These are phyloP conservation scores for Rattus norvegicus DNA, from an alignment of 2,113 vertebrate species.

Conservation along the genomic window DNA sequence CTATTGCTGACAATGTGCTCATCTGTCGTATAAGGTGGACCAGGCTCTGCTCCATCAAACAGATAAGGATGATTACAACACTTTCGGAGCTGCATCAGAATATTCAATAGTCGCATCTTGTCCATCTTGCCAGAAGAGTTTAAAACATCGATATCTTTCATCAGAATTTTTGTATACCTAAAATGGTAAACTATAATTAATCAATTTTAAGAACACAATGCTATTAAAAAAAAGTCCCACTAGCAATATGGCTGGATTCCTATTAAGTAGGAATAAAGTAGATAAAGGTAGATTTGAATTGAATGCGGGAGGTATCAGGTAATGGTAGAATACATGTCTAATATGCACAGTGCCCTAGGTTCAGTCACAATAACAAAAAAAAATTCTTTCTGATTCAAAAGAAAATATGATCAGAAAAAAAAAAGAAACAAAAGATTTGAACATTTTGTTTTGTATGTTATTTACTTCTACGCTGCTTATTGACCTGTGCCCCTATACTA, in stretches of 20 bases:
- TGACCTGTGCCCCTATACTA: slow-evolving; percentile 31
- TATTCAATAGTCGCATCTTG: slow-evolving; percentile 94
- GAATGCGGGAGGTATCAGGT: not conserved
- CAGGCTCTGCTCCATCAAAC: slow-evolving; percentile 94
- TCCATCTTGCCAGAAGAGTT: slow-evolving; percentile 95
- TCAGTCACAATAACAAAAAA: not conserved
- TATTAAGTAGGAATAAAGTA: slow-evolving; percentile 19
- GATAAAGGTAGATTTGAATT: slow-evolving; percentile 9
- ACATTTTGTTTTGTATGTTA: slow-evolving; percentile 12
- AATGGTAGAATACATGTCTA: not conserved
- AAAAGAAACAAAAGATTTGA: slow-evolving; percentile 35
- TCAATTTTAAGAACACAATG: slow-evolving; percentile 31
- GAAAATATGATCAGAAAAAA: slow-evolving; percentile 43
- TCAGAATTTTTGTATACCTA: slow-evolving; percentile 95
- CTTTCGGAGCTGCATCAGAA: slow-evolving; percentile 94
- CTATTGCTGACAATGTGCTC: slow-evolving; percentile 93
- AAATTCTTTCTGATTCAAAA: not conserved
- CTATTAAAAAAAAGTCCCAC: slow-evolving; percentile 9
- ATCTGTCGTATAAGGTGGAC: slow-evolving; percentile 94
- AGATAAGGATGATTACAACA: slow-evolving; percentile 95
- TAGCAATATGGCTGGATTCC: slow-evolving; percentile 21
- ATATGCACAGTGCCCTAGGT: not conserved
- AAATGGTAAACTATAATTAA: slow-evolving; percentile 74
- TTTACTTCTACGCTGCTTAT: not conserved
- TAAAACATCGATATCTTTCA: slow-evolving; percentile 95